phyloP scores from a whole-genome alignment of 1,140 invertebrate species.

The Nymphalis io region DNA sequence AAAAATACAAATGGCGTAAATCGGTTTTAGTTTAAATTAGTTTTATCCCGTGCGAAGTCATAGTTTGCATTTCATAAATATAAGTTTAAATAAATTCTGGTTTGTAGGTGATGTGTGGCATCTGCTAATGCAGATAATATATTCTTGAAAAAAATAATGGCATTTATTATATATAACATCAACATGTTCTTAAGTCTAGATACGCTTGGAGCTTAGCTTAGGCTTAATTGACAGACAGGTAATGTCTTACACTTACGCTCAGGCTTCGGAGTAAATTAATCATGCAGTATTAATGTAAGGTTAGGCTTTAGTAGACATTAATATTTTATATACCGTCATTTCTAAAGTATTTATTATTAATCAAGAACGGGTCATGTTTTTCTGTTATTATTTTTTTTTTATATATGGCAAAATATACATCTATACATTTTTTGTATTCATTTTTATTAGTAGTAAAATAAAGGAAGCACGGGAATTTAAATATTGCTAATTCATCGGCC shows the following conservation, averaged over 20 bases:
- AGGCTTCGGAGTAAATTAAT: conserved; percentile 43
- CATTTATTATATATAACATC: neutral
- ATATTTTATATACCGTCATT: neutral
- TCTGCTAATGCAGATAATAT: too few relatives aligned
- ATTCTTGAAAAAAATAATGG: neutral
- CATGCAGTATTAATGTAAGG: conserved; percentile 40
- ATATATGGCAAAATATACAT: too few relatives aligned
- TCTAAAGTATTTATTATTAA: neutral
- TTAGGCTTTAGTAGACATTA: conserved; percentile 22
- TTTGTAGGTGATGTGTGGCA: too few relatives aligned
- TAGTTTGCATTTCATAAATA: too few relatives aligned
- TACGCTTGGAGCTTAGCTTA: conserved; percentile 29
- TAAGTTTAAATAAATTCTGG: too few relatives aligned
- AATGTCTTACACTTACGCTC: conserved; percentile 45
- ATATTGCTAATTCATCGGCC: too few relatives aligned
- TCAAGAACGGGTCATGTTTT: neutral
- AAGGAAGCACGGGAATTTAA: too few relatives aligned
- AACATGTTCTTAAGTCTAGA: conserved; percentile 29
- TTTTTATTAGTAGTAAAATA: too few relatives aligned
- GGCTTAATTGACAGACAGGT: conserved; percentile 44
- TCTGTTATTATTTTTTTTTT: neutral
- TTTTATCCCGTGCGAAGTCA: too few relatives aligned
- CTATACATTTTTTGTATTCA: too few relatives aligned
- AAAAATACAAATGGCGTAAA: too few relatives aligned
- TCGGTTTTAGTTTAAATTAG: too few relatives aligned